phyloP scores from a whole-genome alignment of 2,888 invertebrate species.

The Drosophila nigricruria region DNA sequence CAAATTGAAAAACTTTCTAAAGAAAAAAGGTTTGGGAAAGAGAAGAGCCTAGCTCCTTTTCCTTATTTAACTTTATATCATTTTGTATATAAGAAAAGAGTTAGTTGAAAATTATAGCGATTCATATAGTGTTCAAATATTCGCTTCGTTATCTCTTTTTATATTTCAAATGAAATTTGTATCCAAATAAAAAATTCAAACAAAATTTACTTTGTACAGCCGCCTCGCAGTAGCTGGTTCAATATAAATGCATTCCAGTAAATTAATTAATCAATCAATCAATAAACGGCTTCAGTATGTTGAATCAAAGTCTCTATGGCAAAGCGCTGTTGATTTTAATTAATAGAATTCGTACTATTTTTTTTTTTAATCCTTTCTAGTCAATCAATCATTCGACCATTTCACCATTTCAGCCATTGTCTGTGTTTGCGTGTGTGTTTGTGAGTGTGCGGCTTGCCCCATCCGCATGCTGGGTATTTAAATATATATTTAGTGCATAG shows the following conservation, averaged over 20 bases:
- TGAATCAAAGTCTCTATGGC: not conserved
- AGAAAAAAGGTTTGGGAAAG: too few species aligned
- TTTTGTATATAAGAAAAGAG: too few species aligned
- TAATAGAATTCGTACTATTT: slow-evolving; percentile 3
- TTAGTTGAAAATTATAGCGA: too few species aligned
- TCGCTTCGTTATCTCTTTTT: too few species aligned
- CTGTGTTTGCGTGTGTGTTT: not conserved
- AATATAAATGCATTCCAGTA: not conserved
- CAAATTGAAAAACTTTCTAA: too few species aligned
- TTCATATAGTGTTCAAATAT: too few species aligned
- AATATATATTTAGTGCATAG: slow-evolving; percentile 63
- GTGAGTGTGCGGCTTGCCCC: slow-evolving; percentile 14
- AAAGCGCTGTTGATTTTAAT: slow-evolving; percentile 3
- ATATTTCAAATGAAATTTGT: too few species aligned
- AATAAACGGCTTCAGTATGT: not conserved
- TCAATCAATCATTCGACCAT: slow-evolving; percentile 28
- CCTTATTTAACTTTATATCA: too few species aligned
- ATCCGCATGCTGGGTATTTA: slow-evolving; percentile 51
- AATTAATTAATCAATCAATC: slow-evolving; percentile 8
- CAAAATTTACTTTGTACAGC: not conserved
- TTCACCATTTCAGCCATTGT: not conserved
- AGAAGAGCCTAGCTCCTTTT: too few species aligned
- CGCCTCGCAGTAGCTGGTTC: not conserved
- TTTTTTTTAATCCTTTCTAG: slow-evolving; percentile 6
- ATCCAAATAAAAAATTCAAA: not conserved